Evolutionary conservation across 2,113 vertebrate genomes (phyloP).

Genomic region (Mustela lutreola): DNA sequence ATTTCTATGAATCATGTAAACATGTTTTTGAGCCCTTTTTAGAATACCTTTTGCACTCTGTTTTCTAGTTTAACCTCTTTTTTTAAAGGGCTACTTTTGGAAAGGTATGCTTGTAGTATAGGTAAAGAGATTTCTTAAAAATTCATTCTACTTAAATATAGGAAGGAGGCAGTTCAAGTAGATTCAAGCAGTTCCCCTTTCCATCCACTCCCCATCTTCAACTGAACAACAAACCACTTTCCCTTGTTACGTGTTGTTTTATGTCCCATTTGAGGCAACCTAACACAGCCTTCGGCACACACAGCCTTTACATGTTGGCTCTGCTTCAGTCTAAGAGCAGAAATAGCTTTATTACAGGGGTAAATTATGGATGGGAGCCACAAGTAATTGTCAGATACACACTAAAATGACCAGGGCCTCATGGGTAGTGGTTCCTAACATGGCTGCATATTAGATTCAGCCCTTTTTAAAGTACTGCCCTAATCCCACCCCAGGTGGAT

Average conservation of each 20-base stretch:
- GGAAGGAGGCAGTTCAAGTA: background rate
- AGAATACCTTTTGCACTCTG: background rate
- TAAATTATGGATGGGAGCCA: background rate
- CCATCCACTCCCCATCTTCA: background rate
- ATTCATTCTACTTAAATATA: background rate
- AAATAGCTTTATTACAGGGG: background rate
- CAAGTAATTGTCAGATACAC: background rate
- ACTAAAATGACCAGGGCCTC: background rate
- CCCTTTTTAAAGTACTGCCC: background rate
- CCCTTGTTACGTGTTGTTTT: background rate
- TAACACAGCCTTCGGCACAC: background rate
- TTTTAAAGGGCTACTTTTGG: slow-evolving; percentile 32
- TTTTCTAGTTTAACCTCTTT: slow-evolving; percentile 13
- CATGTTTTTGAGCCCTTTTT: slow-evolving; percentile 32
- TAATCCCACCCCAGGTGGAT: background rate
- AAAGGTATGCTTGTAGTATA: slow-evolving; percentile 2
- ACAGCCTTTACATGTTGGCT: background rate
- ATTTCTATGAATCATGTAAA: slow-evolving; percentile 44
- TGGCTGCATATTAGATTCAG: background rate
- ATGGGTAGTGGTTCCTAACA: background rate
- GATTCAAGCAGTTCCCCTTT: background rate
- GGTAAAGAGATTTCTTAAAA: slow-evolving; percentile 3
- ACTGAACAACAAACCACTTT: background rate
- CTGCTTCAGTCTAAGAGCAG: background rate
- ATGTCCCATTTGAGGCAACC: background rate